phyloP scores from a whole-genome alignment of 37 sponge, comb jelly and placozoan genomes.

The Cliona cf. orientalis region DNA sequence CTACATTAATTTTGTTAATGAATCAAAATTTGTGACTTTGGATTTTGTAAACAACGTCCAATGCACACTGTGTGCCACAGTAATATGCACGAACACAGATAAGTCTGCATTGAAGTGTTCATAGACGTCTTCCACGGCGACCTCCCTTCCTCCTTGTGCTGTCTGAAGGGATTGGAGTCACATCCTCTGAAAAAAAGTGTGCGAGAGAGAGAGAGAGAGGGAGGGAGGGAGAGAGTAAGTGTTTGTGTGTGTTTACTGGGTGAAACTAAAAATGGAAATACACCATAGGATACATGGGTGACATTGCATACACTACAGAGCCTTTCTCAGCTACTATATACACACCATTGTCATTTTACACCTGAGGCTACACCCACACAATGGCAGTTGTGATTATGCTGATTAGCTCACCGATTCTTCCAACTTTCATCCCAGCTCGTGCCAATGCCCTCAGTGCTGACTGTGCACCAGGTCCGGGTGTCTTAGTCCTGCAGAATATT shows the following conservation, averaged over 20 bases:
- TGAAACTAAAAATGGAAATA: background rate
- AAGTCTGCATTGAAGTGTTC: no score
- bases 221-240: background rate
- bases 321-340: background rate
- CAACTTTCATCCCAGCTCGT: conserved; percentile 98
- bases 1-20: no score
- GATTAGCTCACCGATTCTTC: conserved; percentile 89
- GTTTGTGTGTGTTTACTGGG: background rate
- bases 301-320: background rate
- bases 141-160: conserved; percentile 99
- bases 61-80: no score
- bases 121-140: conserved; percentile 94
- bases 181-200: conserved; percentile 84
- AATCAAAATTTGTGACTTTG: no score
- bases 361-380: background rate
- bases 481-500: conserved; percentile 84
- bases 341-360: background rate
- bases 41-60: no score
- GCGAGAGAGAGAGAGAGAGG: background rate
- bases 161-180: conserved; percentile 98
- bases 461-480: conserved; percentile 99
- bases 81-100: no score
- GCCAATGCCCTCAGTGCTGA: conserved; percentile 97
- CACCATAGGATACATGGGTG: no score
- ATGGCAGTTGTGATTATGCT: no score